Percentiles rank a stretch among this genome's conserved stretches.
phyloP scores from a whole-genome alignment of 1,140 invertebrate species.

The Leucophenga varia region DNA sequence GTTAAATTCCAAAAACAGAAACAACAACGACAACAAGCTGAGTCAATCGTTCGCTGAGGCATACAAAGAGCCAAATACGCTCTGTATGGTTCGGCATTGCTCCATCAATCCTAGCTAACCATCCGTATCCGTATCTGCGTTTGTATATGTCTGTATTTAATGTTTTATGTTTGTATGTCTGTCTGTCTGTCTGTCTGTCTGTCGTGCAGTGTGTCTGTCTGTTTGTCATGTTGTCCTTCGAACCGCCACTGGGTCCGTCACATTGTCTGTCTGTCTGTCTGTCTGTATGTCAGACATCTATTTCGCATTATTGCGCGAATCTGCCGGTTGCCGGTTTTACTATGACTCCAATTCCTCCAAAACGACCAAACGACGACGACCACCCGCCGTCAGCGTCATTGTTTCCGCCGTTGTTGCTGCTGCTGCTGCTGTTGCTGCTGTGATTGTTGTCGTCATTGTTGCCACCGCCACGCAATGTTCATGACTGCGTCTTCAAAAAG shows the following conservation, averaged over 20 bases:
- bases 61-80: conserved; percentile 33
- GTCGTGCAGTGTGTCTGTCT: conserved; percentile 20
- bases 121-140: conserved; percentile 46
- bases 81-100: no score
- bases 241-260: no score
- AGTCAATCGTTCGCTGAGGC: conserved; percentile 37
- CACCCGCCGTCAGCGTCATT: conserved; percentile 9
- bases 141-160: conserved; percentile 50
- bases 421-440: background rate
- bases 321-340: background rate
- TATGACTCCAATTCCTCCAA: background rate
- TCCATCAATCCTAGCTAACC: conserved; percentile 48
- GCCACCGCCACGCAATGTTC: conserved; percentile 25
- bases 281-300: no score
- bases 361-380: no score
- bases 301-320: conserved; percentile 46
- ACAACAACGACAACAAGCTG: conserved; percentile 28
- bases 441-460: conserved; percentile 45
- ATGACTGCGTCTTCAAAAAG: conserved; percentile 20
- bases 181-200: conserved; percentile 22
- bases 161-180: conserved; percentile 52
- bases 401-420: conserved; percentile 50
- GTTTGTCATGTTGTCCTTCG: no score
- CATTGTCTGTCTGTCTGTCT: conserved; percentile 16
- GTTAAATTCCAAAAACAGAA: no score